These are phyloP conservation scores for Syrrhaptes paradoxus DNA, from an alignment of 2,113 vertebrate species.

Conservation along the genomic window DNA sequence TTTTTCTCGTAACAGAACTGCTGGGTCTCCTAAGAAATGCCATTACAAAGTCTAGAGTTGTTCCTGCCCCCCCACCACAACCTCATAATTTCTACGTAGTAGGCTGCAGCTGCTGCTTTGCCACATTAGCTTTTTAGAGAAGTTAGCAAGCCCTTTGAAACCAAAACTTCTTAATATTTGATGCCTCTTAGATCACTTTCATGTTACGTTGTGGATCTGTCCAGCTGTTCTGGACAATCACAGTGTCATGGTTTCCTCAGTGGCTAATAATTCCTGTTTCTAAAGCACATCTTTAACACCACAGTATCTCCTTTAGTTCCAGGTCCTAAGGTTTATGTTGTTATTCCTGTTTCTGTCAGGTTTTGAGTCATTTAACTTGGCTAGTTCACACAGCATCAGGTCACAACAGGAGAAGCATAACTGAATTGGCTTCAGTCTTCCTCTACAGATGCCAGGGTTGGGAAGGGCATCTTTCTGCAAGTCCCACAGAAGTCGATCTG, in stretches of 20 bases:
- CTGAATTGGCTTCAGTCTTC: not conserved
- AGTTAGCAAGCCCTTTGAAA: constrained; percentile 50
- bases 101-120: constrained; percentile 48
- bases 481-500: not conserved
- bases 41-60: not conserved
- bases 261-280: constrained; percentile 2
- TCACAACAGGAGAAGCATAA: not conserved
- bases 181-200: constrained; percentile 48
- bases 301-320: constrained; percentile 26
- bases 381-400: not conserved
- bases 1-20: not conserved
- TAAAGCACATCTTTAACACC: constrained; percentile 26
- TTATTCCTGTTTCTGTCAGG: not conserved
- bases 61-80: not conserved
- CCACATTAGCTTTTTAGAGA: constrained; percentile 7
- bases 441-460: not conserved
- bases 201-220: not conserved
- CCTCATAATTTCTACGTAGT: not conserved
- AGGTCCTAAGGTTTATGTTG: not conserved
- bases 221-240: constrained; percentile 57
- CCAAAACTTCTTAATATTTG: constrained; percentile 34
- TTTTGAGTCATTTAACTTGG: constrained; percentile 16
- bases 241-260: not conserved
- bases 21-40: not conserved
- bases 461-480: not conserved